Evolutionary conservation across 2,113 vertebrate genomes (phyloP), one percentile per base, ranked within the genome.

Genomic region (Tupaia chinensis): DNA sequence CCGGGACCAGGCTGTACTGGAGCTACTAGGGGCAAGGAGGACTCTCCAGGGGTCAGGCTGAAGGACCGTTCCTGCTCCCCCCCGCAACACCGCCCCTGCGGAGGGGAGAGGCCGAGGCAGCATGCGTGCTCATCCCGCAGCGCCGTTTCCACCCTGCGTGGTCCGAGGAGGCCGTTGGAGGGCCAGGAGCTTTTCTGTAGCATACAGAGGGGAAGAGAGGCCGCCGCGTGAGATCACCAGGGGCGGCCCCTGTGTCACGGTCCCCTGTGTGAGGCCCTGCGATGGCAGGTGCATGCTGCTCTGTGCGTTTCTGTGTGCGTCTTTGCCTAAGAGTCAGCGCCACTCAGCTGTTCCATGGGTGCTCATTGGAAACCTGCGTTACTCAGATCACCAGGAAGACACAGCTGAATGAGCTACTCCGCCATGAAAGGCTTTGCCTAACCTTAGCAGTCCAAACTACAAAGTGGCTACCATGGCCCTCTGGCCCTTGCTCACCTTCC

Each of bases 321-420:
- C 20, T 94, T 81, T 91, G 70, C 56, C 56, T 92, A 66, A 23
- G 95, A 79, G 32, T 72, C 94, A 85, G 0, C 10, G 7, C 20
- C 58, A 23, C 29, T 96, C 22, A 65, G 6, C n/a, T 90, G 73
- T 22, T 56, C 88, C 70, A 65, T 72, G 68, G 34, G 92, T 23
- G n/a, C 5, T 87, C 79, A 16, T 63, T 68, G 32, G 7, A 19
- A 58, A 58, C 29, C 63, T 63, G 20, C 10, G 2, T 56, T 22
- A 15, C 8, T 12, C 19, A 53, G 8, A 12, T 22, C 20, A 13
- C 87, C 72, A 32, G 93, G 44, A 58, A 76, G 63, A 70, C 22
- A 25, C 76, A 70, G 12, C 5, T 34, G 69, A 70, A 54, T 6
- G 8, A 76, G 34, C 15, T 32, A 22, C 58, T 58, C 29, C 14